Evolutionary conservation across 2,797 vertebrate genomes (phyloP), one percentile per base, ranked within the genome.

Genomic region (Takifugu ocellatus): DNA sequence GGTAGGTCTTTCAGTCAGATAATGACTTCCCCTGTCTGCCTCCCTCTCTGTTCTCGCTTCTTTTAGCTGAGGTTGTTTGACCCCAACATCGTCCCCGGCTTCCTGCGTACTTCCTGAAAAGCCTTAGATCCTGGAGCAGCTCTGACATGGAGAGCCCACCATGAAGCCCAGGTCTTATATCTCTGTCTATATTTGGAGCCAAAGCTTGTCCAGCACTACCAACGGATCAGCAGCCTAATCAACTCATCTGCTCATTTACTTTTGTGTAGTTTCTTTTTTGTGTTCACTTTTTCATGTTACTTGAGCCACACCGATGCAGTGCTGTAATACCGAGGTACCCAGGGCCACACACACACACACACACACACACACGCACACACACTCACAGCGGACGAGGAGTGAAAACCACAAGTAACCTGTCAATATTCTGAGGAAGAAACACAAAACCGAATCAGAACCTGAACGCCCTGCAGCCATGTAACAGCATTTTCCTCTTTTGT

Each of bases 1-100:
- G 54, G 63, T 45, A 62, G 57, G 81, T 80, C 82, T 72, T 72
- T 72, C 79, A 64, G 71, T 68, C 71, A 67, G 68, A 81, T 86
- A 84, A 87, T 84, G 76, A 80, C 75, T 87, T 83, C 70, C 80
- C 82, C 84, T 82, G 77, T 63, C 53, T 77, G 49, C 58, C 2
- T 59, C 58, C 60, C 60, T 72, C 51, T 58, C 53, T 55, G 36
- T 52, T 64, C 70, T 62, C 61, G 61, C 59, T 46, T 75, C 63
- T 64, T 29, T 29, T 70, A 63, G 68, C 58, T 63, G 70, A 83
- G 68, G 66, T 59, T 65, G 49, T 61, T 59, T 74, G 81, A 84
- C 81, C 81, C 53, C 36, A 59, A 59, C 61, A 14, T 61, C 39
- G 65, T 57, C 74, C 57, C 72, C 51, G 59, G 78, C 70, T 75